Conservation (phyloP, 2,888 invertebrate species). For the Leucozona laternaria region DNA sequence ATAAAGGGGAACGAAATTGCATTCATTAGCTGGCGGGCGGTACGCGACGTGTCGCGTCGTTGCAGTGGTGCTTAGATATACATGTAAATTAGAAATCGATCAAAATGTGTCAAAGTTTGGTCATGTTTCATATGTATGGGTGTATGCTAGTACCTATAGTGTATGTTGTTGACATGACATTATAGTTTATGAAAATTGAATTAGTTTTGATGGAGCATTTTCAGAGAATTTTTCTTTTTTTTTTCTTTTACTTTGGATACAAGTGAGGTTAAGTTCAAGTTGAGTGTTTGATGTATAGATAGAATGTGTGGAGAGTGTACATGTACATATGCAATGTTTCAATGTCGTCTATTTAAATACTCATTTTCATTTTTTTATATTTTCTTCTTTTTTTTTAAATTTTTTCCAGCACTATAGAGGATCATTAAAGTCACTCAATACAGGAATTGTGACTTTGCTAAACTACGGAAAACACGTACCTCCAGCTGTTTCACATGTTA, state of each 20-base stretch:
- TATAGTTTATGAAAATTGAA: slow-evolving; percentile 52
- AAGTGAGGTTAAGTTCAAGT: neutral
- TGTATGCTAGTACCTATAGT: neutral
- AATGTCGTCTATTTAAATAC: slow-evolving; percentile 37
- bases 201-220: slow-evolving; percentile 33
- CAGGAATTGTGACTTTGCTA: slow-evolving; percentile 97
- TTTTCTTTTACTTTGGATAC: neutral
- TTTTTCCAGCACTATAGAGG: slow-evolving; percentile 94
- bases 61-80: neutral
- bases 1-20: neutral
- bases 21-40: neutral
- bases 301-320: neutral
- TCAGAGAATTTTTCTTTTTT: slow-evolving; percentile 12
- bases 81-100: slow-evolving; percentile 67
- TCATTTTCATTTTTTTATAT: slow-evolving; percentile 43
- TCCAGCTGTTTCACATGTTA: slow-evolving; percentile 98
- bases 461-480: slow-evolving; percentile 99
- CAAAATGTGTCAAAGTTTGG: slow-evolving; percentile 21
- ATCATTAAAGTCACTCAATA: slow-evolving; percentile 96
- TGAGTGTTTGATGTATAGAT: neutral
- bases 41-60: neutral
- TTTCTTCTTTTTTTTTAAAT: slow-evolving; percentile 10
- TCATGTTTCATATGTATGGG: neutral
- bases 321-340: neutral
- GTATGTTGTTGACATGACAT: slow-evolving; percentile 10